A percentile compares a stretch with the other conserved stretches of the same genome.
These are phyloP conservation scores for Ichneumoninae sp. DNA, from an alignment of 2,888 invertebrate genomes.

Conservation along the genomic window DNA sequence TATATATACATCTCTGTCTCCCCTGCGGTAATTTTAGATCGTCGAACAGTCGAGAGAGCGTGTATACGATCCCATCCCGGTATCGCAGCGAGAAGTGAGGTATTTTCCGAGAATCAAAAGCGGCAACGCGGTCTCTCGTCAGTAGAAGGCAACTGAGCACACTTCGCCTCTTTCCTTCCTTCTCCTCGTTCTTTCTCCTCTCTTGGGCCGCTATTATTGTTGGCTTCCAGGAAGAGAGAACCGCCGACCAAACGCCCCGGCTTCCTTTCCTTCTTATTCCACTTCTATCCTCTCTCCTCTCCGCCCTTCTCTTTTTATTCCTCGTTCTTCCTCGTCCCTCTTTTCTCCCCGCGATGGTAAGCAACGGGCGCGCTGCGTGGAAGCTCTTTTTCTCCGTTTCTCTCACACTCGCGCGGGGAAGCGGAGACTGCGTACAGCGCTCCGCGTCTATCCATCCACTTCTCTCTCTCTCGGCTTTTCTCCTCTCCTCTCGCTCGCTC, in stretches of 20 bases:
- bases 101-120: constrained; percentile 79
- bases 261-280: constrained; percentile 72
- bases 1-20: constrained; percentile 3
- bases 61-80: constrained; percentile 56
- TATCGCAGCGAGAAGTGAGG: constrained; percentile 67
- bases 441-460: constrained; percentile 54
- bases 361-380: constrained; percentile 26
- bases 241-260: constrained; percentile 75
- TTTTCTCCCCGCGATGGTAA: constrained; percentile 26
- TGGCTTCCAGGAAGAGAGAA: constrained; percentile 79
- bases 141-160: constrained; percentile 70
- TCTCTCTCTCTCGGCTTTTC: constrained; percentile 29
- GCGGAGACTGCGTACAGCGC: constrained; percentile 21
- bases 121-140: constrained; percentile 73
- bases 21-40: constrained; percentile 63
- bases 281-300: constrained; percentile 57
- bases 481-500: constrained; percentile 19
- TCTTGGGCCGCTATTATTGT: constrained; percentile 77
- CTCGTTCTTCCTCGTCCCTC: constrained; percentile 40
- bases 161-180: constrained; percentile 57
- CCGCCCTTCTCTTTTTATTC: constrained; percentile 36
- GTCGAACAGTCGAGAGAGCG: constrained; percentile 37
- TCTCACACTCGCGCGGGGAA: constrained; percentile 18
- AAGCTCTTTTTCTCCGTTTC: constrained; percentile 50
- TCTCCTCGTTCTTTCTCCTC: constrained; percentile 65